Base-by-base conservation (phyloP, 2,797 vertebrate genomes). In the Sebastes kiyomatsui region DNA sequence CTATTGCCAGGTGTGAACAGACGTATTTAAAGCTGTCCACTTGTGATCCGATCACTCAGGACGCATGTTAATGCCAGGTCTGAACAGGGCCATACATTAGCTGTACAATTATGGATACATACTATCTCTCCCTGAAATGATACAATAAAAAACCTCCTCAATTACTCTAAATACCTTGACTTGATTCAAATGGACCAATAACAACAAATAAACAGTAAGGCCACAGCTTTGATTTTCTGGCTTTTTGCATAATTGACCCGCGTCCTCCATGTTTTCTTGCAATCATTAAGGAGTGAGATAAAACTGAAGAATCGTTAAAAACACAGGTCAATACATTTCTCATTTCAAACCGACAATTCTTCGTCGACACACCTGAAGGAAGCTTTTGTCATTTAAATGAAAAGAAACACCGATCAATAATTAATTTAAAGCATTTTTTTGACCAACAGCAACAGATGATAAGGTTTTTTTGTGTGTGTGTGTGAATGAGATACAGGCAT, bases 341-440 rank as follows among this genome's bases (percentile, higher is more conserved):
- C 86, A 94, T 91, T 93, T 91, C 84, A 91, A 89, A 87, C 68
- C 25, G 35, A 85, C 87, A 89, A 83, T 76, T 87, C 81, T 80
- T 87, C 42, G 81, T 79, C 32, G 79, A 91, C 88, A 76, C 83
- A 90, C 87, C 92, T 91, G 85, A 92, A 92, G 89, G 86, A 91
- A 92, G 88, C 86, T 75, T 84, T 87, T 89, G 83, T 90, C 82
- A 86, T 87, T 89, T 82, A 82, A 88, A 81, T 80, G 75, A 83
- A 88, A 86, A 83, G 82, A 90, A 92, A 92, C 85, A 90, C 77
- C 79, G 77, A 92, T 94, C 92, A 86, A 94, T 94, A 93, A 93
- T 93, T 87, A 84, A 95, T 95, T 93, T 90, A 80, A 90, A 89
- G 88, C 87, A 81, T 82, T 74, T 76, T 76, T 83, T 72, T 77